A percentile compares a stretch with the other conserved stretches of the same genome.
phyloP scores from a whole-genome alignment of 2,888 invertebrate genomes.

The Rhamnusium bicolor region DNA sequence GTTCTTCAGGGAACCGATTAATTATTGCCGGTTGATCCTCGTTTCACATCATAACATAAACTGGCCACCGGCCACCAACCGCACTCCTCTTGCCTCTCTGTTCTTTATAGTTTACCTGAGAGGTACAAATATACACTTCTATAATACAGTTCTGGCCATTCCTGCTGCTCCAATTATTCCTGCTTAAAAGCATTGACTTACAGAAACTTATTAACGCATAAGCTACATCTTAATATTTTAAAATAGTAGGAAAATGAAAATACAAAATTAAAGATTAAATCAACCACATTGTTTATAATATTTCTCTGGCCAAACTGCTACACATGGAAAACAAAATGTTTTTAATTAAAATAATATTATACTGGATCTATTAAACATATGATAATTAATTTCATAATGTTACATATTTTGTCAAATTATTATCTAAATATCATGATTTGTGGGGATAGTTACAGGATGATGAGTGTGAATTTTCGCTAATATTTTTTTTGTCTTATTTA shows the following conservation, averaged over 20 bases:
- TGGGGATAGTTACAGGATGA: too few species aligned
- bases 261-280: background rate
- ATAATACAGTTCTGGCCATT: conserved; percentile 14
- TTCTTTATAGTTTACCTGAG: conserved; percentile 30
- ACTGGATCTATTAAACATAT: background rate
- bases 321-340: too few species aligned
- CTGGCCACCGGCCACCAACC: conserved; percentile 53
- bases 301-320: too few species aligned
- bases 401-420: too few species aligned
- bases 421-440: too few species aligned
- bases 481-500: too few species aligned
- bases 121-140: conserved; percentile 23
- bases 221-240: background rate
- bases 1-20: conserved; percentile 70
- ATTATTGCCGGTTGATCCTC: conserved; percentile 69
- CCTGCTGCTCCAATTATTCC: conserved; percentile 23
- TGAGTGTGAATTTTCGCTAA: too few species aligned
- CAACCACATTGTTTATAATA: too few species aligned
- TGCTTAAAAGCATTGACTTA: conserved; percentile 2
- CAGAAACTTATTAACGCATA: background rate
- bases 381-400: too few species aligned
- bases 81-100: conserved; percentile 28
- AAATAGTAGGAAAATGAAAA: background rate
- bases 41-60: conserved; percentile 66
- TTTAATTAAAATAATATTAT: too few species aligned